A percentile compares a stretch with the other conserved stretches of the same genome.
Conservation (phyloP, 2,113 vertebrate species). For the crab-eating macaque (Macaca fascicularis) region T2T-MFA8v1.1 NC_088378.1:9330501-9331000, state of each 20-base stretch:
- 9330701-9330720: not conserved
- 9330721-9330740: not conserved
- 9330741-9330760: not conserved
- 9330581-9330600: not conserved
- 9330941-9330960: not conserved
- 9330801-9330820: too few species aligned
- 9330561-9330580: not conserved
- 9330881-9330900: not conserved
- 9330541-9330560: not conserved
- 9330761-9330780: not conserved
- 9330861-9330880: fast-evolving
- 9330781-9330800: fast-evolving
- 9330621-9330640: too few species aligned
- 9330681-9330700: not conserved
- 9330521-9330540: not conserved
- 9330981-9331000: not conserved
- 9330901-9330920: fast-evolving
- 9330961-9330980: not conserved
- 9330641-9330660: not conserved
- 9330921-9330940: too few species aligned
- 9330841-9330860: fast-evolving
- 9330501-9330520: not conserved
- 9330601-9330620: not conserved
- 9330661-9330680: not conserved
- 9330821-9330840: not conserved